Percentiles rank a stretch among this genome's conserved stretches.
Conservation (phyloP, 1,140 invertebrate species). For the fruit fly (Drosophila melanogaster) region Release_6_plus_ISO1_MT NT_033777.3:14251001-14251500, state of each 20-base stretch:
- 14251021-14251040: conserved; percentile 12
- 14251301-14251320: neutral
- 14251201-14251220: conserved; percentile 64
- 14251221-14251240: conserved; percentile 2
- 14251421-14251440: neutral
- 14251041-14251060: conserved; percentile 24
- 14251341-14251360: no score
- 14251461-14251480: conserved; percentile 43
- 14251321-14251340: no score
- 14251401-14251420: no score
- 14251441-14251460: no score
- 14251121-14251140: conserved; percentile 69
- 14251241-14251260: conserved; percentile 10
- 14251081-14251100: conserved; percentile 25
- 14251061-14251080: conserved; percentile 57
- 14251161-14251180: conserved; percentile 38
- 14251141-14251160: conserved; percentile 37
- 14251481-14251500: conserved; percentile 60
- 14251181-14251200: conserved; percentile 73
- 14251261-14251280: conserved; percentile 45
- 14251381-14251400: no score
- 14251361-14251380: no score
- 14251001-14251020: conserved; percentile 60
- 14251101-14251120: conserved; percentile 69
- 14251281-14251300: neutral